Percentiles rank a stretch among this genome's conserved stretches.
Evolutionary conservation across 2,797 vertebrate genomes (phyloP).

Genomic region (Cichlasoma orientale): DNA sequence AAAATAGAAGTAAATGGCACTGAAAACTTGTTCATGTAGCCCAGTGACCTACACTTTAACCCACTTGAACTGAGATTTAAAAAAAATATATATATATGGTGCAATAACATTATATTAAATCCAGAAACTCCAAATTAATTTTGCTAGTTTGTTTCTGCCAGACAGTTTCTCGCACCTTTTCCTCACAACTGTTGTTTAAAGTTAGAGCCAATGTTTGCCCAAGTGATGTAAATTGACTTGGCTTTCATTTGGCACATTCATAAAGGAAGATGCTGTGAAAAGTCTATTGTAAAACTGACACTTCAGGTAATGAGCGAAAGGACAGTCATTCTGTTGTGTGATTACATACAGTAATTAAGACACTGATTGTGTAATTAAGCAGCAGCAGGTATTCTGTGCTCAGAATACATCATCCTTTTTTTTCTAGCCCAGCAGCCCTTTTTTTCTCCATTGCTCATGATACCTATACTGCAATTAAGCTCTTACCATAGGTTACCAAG

Average conservation of each 20-base stretch:
- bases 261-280: slow-evolving; percentile 10
- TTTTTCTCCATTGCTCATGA: neutral
- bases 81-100: too few relatives aligned
- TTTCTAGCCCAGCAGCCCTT: neutral
- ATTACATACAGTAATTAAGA: slow-evolving; percentile 76
- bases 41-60: neutral
- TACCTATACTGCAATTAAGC: slow-evolving; percentile 21
- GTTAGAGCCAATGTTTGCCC: slow-evolving; percentile 34
- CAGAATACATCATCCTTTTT: slow-evolving; percentile 40
- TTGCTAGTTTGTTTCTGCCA: slow-evolving; percentile 15
- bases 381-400: slow-evolving; percentile 58
- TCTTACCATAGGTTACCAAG: slow-evolving; percentile 12
- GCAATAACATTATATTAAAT: neutral
- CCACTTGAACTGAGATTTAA: neutral
- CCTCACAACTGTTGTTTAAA: slow-evolving; percentile 33
- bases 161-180: slow-evolving; percentile 1
- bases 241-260: slow-evolving; percentile 23
- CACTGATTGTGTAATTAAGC: slow-evolving; percentile 72
- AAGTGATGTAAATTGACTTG: slow-evolving; percentile 45
- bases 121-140: neutral
- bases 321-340: slow-evolving; percentile 62
- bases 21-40: neutral
- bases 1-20: neutral
- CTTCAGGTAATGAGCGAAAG: slow-evolving; percentile 65
- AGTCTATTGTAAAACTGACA: slow-evolving; percentile 49